A percentile compares a stretch with the other conserved stretches of the same genome.
phyloP scores from a whole-genome alignment of 2,113 vertebrate genomes.

The Crocuta crocuta region DNA sequence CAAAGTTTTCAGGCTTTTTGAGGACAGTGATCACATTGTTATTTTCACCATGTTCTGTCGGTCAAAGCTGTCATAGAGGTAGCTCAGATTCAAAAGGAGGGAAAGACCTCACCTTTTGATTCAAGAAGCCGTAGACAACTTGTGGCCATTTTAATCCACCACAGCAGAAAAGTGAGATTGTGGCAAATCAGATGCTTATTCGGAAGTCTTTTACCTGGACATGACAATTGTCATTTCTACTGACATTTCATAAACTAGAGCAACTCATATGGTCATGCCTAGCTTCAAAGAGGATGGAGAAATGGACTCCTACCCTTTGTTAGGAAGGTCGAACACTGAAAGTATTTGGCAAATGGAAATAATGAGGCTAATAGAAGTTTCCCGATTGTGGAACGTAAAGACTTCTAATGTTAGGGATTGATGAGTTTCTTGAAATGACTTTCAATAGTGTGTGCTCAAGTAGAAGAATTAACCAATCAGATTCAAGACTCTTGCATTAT shows the following conservation, averaged over 20 bases:
- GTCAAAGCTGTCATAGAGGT: neutral
- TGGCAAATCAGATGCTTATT: neutral
- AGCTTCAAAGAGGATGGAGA: neutral
- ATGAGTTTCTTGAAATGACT: constrained; percentile 24
- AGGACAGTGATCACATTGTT: neutral
- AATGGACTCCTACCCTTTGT: neutral
- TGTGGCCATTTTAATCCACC: neutral
- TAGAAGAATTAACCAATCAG: constrained; percentile 1
- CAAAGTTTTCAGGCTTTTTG: neutral
- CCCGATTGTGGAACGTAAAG: neutral
- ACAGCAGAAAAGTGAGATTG: neutral
- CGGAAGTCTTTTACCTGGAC: neutral
- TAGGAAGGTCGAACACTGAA: neutral
- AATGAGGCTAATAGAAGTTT: neutral
- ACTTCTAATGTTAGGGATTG: neutral
- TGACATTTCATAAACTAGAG: neutral
- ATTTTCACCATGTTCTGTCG: neutral
- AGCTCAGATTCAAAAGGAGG: neutral
- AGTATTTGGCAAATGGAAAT: constrained; percentile 5
- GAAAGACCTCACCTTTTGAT: neutral
- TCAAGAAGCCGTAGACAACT: neutral
- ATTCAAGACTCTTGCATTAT: neutral
- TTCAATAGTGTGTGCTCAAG: neutral
- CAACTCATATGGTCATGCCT: neutral
- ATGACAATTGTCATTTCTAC: neutral